Base-by-base conservation (phyloP, 2,797 vertebrate genomes). In the Parauchenoglanis ngamensis region DNA sequence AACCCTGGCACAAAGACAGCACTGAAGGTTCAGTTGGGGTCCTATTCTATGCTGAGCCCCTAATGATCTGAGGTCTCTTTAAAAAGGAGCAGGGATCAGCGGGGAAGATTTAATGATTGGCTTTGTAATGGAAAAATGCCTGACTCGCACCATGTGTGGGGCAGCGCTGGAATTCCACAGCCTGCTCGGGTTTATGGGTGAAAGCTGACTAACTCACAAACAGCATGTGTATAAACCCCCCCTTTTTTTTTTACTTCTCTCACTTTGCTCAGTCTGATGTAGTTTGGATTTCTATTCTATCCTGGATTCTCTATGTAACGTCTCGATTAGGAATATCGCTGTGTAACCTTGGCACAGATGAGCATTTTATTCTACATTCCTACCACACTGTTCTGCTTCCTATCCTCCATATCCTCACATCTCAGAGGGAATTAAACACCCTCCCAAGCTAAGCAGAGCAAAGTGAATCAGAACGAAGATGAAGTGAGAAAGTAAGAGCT, bases 41-140 rank as follows among this genome's bases (percentile, higher is more conserved):
- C 72, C 75, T 75, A 77, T 88, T 87, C 91, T 75, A 67, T 6
- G 25, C 70, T 83, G 91, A 92, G 93, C 91, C 92, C 92, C 92
- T 94, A 95, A 95, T 94, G 94, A 94, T 94, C 93, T 91, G 92
- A 92, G 90, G 91, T 94, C 92, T 92, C 92, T 94, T 94, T 94
- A 94, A 92, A 94, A 94, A 92, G 92, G 92, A 91, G 92, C 91
- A 92, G 19, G 78, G 92, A 93, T 92, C 94, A 94, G 92, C 94
- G 91, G 95, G 93, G 94, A 93, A 91, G 93, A 92, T 94, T 95
- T 96, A 95, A 95, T 96, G 94, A 95, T 94, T 93, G 93, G 94
- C 94, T 95, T 95, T 95, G 94, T 94, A 95, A 95, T 95, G 94
- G 94, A 95, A 95, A 94, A 94, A 95, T 92, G 92, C 92, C 93